A percentile compares a stretch with the other conserved stretches of the same genome.
phyloP scores from a whole-genome alignment of 2,797 vertebrate genomes.

The Melanotaenia pygmaea region DNA sequence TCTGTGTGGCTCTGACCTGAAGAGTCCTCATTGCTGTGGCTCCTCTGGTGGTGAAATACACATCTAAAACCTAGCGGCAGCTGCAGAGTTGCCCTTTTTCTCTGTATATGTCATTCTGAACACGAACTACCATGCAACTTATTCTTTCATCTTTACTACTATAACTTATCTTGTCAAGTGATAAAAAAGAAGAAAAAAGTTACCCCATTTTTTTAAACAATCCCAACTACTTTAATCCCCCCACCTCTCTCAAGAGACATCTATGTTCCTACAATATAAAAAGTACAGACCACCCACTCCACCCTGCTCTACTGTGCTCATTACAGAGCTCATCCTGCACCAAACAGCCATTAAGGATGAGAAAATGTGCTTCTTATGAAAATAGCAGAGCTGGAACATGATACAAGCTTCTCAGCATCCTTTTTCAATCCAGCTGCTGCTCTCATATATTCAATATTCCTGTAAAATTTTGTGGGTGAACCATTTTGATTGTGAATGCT shows the following conservation, averaged over 20 bases:
- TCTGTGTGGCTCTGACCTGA: slow-evolving; percentile 48
- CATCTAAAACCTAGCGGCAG: slow-evolving; percentile 52
- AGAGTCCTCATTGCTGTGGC: slow-evolving; percentile 30
- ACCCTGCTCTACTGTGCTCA: slow-evolving; percentile 36
- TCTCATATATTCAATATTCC: slow-evolving; percentile 58
- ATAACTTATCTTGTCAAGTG: background rate
- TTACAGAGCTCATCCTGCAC: slow-evolving; percentile 55
- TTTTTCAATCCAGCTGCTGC: slow-evolving; percentile 43
- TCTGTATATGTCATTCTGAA: slow-evolving; percentile 14
- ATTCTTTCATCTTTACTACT: slow-evolving; percentile 17
- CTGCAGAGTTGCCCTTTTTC: slow-evolving; percentile 43
- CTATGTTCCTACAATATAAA: slow-evolving; percentile 33
- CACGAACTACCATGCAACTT: slow-evolving; percentile 9
- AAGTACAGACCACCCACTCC: slow-evolving; percentile 44
- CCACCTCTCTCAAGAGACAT: background rate
- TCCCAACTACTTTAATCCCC: no score
- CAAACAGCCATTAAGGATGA: slow-evolving; percentile 41
- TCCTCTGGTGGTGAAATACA: slow-evolving; percentile 48
- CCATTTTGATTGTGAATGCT: slow-evolving; percentile 39
- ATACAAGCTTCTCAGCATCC: slow-evolving; percentile 10
- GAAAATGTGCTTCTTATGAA: slow-evolving; percentile 37
- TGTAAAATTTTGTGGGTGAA: slow-evolving; percentile 54
- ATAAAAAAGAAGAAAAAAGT: background rate
- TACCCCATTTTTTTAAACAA: background rate
- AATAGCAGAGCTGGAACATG: slow-evolving; percentile 30